Percentiles rank a stretch among this genome's conserved stretches.
Evolutionary conservation across 2,888 invertebrate species (phyloP).

Genomic region (Chymomyza fuscimana): DNA sequence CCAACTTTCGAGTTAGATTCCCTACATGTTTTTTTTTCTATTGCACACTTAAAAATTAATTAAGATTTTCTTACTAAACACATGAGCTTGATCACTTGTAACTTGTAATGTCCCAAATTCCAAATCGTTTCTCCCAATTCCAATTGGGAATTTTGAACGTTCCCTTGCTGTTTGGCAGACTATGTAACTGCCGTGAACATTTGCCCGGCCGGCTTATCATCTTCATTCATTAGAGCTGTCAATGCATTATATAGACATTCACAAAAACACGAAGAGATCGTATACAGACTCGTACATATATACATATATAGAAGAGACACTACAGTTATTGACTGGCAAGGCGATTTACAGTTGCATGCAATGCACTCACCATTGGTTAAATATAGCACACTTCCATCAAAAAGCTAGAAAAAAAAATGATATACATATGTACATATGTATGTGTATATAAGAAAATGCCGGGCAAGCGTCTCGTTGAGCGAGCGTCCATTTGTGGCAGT

Average conservation of each 20-base stretch:
- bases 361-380: constrained; percentile 60
- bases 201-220: constrained; percentile 59
- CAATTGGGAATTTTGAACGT: constrained; percentile 29
- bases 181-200: constrained; percentile 18
- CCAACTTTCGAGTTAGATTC: no score
- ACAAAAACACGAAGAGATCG: background rate
- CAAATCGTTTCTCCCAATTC: constrained; percentile 6
- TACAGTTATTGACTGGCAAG: constrained; percentile 65
- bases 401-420: constrained; percentile 17
- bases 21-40: no score
- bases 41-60: no score
- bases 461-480: constrained; percentile 39
- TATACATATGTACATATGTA: background rate
- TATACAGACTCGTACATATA: constrained; percentile 2
- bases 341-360: constrained; percentile 54
- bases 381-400: constrained; percentile 74
- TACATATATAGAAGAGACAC: constrained; percentile 34
- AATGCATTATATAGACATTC: constrained; percentile 25
- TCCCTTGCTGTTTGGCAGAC: constrained; percentile 44
- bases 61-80: no score
- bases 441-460: constrained; percentile 22
- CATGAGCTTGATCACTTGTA: no score
- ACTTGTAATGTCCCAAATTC: no score
- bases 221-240: constrained; percentile 72
- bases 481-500: background rate